phyloP scores from a whole-genome alignment of 2,113 vertebrate species.

The Dicerorhinus sumatrensis region DNA sequence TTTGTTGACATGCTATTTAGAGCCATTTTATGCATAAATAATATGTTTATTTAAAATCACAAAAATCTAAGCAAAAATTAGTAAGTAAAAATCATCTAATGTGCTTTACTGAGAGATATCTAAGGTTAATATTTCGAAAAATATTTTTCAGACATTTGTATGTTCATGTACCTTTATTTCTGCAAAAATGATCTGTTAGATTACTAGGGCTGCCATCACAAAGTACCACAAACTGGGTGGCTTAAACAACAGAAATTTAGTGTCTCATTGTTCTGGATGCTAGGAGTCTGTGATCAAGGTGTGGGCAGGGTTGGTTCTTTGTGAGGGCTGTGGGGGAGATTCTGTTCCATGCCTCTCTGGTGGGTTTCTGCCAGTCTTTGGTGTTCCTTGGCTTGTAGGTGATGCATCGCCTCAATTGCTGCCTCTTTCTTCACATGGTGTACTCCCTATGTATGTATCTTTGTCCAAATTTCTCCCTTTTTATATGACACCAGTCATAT shows the following conservation, averaged over 20 bases:
- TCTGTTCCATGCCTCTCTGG: background rate
- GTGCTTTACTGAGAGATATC: background rate
- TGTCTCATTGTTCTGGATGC: background rate
- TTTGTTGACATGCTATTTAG: background rate
- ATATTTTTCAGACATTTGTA: background rate
- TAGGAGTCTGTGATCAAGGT: background rate
- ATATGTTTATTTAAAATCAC: constrained; percentile 36
- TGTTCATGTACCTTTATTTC: background rate
- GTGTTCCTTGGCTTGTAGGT: background rate
- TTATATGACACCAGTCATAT: background rate
- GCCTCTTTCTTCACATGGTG: background rate
- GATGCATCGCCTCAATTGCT: background rate
- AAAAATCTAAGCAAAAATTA: background rate
- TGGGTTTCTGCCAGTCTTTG: background rate
- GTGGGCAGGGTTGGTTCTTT: background rate
- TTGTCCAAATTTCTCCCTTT: background rate
- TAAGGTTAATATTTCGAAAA: background rate
- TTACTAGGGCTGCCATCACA: background rate
- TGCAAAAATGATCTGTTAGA: background rate
- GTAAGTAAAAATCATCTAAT: background rate
- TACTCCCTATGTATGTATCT: background rate
- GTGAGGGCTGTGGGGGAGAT: background rate
- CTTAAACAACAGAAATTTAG: background rate
- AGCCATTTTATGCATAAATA: background rate
- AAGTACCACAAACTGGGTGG: background rate